Evolutionary conservation across 2,888 invertebrate species (phyloP).

Genomic region (Erebia epiphron): DNA sequence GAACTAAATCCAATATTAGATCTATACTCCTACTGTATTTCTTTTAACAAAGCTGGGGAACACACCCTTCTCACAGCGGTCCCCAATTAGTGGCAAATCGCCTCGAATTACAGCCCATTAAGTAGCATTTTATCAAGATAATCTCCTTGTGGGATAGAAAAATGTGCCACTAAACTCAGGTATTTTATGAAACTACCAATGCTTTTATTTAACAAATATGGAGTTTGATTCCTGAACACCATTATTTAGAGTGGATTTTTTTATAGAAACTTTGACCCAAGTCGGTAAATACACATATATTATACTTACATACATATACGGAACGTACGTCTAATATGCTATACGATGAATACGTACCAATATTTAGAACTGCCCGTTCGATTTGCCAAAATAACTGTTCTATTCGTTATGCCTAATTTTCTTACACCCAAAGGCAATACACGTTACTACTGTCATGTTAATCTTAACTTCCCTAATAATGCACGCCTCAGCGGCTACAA

Average conservation of each 20-base stretch:
- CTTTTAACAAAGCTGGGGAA: conserved; percentile 13
- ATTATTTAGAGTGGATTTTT: no score
- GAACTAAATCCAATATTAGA: conserved; percentile 10
- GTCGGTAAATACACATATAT: no score
- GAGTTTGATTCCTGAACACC: no score
- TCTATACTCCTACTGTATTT: no score
- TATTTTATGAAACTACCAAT: not conserved
- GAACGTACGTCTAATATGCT: no score
- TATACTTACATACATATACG: no score
- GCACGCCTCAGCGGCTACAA: conserved; percentile 48
- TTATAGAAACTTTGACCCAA: no score
- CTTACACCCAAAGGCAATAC: not conserved
- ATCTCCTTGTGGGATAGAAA: not conserved
- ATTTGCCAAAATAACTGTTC: not conserved
- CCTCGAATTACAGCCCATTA: conserved; percentile 23
- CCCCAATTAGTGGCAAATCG: conserved; percentile 22
- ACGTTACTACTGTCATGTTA: conserved; percentile 7
- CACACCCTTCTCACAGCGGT: conserved; percentile 11
- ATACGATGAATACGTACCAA: no score
- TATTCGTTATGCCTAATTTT: not conserved
- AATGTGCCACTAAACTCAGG: not conserved
- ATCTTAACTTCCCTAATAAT: conserved; percentile 17
- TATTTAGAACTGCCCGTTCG: not conserved
- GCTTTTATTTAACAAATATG: not conserved
- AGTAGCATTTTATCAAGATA: conserved; percentile 15